phyloP scores from a whole-genome alignment of 2,888 invertebrate species.

The Acronicta alni region DNA sequence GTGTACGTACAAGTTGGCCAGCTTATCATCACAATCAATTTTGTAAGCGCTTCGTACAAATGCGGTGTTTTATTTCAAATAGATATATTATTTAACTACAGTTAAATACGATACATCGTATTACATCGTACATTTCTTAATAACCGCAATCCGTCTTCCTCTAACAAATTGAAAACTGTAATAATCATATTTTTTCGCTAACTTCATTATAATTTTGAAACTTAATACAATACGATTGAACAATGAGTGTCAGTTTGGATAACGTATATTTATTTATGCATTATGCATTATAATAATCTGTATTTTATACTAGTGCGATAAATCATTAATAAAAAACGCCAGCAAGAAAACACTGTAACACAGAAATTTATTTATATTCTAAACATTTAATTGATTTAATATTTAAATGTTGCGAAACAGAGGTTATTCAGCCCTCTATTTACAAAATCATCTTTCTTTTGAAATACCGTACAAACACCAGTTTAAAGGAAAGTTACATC shows the following conservation, averaged over 20 bases:
- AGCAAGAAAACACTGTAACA: constrained; percentile 38
- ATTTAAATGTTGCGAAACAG: not conserved
- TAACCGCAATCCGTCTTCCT: constrained; percentile 3
- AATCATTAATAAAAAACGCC: constrained; percentile 26
- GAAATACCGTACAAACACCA: not conserved
- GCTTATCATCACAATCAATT: not conserved
- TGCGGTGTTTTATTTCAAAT: not conserved
- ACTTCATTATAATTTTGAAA: constrained; percentile 51
- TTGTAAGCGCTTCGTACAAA: not conserved
- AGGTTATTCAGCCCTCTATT: not conserved
- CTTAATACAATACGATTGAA: constrained; percentile 48
- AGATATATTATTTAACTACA: not conserved
- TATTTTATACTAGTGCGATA: constrained; percentile 51
- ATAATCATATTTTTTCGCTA: constrained; percentile 38
- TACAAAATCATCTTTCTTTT: not conserved
- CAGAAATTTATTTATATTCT: constrained; percentile 2
- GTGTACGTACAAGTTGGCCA: not conserved
- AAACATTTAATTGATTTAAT: constrained; percentile 5
- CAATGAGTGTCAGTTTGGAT: constrained; percentile 26
- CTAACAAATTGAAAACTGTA: constrained; percentile 37
- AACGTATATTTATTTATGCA: constrained; percentile 51
- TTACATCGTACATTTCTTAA: not conserved
- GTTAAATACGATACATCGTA: too few species aligned
- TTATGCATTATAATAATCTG: constrained; percentile 55
- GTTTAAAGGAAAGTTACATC: constrained; percentile 5